These are phyloP conservation scores for Tromatobia lineatoria DNA, from an alignment of 2,888 invertebrate genomes.

Conservation along the genomic window DNA sequence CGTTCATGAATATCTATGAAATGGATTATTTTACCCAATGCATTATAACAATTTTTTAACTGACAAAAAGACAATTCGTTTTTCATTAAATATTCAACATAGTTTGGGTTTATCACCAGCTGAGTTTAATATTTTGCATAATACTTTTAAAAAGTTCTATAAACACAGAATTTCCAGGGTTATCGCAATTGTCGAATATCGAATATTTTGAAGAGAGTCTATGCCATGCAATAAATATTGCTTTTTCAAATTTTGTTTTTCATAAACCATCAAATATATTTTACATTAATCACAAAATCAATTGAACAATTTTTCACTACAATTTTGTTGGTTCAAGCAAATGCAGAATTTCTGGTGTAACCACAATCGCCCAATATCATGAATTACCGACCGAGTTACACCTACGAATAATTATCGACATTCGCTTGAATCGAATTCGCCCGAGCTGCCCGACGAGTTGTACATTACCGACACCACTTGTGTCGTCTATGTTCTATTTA, in stretches of 20 bases:
- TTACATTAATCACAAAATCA: not conserved
- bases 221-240: no score
- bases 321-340: not conserved
- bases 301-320: not conserved
- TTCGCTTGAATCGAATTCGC: not conserved
- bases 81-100: no score
- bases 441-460: not conserved
- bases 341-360: constrained; percentile 1
- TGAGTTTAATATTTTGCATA: no score
- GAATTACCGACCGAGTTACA: not conserved
- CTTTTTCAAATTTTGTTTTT: not conserved
- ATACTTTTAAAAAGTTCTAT: no score
- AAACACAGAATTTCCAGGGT: no score
- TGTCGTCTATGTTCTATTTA: not conserved
- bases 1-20: no score
- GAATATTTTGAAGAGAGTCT: no score
- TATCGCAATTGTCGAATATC: no score
- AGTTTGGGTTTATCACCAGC: no score
- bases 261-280: not conserved
- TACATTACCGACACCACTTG: constrained; percentile 7
- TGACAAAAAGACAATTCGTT: no score
- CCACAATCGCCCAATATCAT: not conserved
- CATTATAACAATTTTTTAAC: no score
- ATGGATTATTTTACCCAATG: no score
- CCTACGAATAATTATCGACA: not conserved